Conservation (phyloP, 2,797 vertebrate species). For the Coendou prehensilis region DNA sequence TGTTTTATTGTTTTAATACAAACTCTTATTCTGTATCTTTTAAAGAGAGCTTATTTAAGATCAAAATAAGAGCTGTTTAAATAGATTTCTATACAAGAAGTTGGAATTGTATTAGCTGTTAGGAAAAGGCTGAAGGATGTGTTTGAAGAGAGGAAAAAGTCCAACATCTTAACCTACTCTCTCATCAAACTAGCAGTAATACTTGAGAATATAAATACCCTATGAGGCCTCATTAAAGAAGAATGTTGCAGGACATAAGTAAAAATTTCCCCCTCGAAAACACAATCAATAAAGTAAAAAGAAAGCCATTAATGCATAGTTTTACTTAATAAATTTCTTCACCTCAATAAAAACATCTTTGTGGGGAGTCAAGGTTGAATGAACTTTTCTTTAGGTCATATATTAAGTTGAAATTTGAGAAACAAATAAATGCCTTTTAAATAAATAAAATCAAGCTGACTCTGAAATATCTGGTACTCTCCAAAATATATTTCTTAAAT, state of each 20-base stretch:
- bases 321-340: neutral
- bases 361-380: neutral
- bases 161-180: neutral
- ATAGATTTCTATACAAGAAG: neutral
- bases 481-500: neutral
- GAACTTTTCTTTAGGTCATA: neutral
- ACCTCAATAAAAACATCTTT: neutral
- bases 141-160: neutral
- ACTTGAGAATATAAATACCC: neutral
- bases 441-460: neutral
- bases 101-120: neutral
- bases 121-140: neutral
- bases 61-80: neutral
- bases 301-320: neutral
- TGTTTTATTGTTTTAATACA: neutral
- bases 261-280: neutral
- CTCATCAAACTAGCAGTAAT: neutral
- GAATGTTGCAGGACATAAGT: neutral
- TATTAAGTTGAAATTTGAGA: neutral
- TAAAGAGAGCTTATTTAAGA: neutral
- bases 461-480: neutral
- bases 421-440: neutral
- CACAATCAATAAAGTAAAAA: neutral
- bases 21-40: neutral
- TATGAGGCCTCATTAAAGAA: neutral